Conservation (phyloP, 2,797 vertebrate species). For the Gobionotothen gibberifrons region DNA sequence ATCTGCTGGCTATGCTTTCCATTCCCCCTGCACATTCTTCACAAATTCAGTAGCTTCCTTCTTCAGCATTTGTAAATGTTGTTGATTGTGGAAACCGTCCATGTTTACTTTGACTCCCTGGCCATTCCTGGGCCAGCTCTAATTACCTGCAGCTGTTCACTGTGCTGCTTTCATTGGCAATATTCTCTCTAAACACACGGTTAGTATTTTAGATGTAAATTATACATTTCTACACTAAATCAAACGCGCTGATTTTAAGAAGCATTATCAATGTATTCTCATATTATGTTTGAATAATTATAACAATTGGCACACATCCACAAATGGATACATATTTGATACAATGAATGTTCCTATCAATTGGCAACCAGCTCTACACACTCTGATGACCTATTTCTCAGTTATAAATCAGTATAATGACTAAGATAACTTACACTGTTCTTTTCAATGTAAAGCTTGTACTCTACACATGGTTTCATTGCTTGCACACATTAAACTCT, state of each 20-base stretch:
- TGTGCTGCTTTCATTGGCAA: constrained; percentile 90
- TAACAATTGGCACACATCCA: constrained; percentile 63
- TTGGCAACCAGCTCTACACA: constrained; percentile 48
- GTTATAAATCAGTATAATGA: constrained; percentile 60
- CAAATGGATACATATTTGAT: constrained; percentile 28
- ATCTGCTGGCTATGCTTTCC: constrained; percentile 92
- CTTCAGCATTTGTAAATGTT: constrained; percentile 96
- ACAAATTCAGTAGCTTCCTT: constrained; percentile 99
- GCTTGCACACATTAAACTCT: constrained; percentile 54
- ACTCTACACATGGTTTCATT: constrained; percentile 41
- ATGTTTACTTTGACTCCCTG: constrained; percentile 97
- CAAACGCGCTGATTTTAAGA: constrained; percentile 88
- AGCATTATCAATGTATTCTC: constrained; percentile 86
- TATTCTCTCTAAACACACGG: constrained; percentile 87
- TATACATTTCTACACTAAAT: constrained; percentile 90
- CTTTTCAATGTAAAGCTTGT: constrained; percentile 35
- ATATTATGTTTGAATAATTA: constrained; percentile 85
- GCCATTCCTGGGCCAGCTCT: constrained; percentile 90
- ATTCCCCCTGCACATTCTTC: constrained; percentile 94
- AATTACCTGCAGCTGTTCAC: constrained; percentile 95
- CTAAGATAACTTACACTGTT: constrained; percentile 57
- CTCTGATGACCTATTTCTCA: constrained; percentile 43
- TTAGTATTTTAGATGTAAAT: constrained; percentile 91
- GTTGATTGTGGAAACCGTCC: constrained; percentile 97
- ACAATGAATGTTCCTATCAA: constrained; percentile 44